Base-by-base conservation (phyloP, 2,113 vertebrate genomes). In the Aythya baeri region DNA sequence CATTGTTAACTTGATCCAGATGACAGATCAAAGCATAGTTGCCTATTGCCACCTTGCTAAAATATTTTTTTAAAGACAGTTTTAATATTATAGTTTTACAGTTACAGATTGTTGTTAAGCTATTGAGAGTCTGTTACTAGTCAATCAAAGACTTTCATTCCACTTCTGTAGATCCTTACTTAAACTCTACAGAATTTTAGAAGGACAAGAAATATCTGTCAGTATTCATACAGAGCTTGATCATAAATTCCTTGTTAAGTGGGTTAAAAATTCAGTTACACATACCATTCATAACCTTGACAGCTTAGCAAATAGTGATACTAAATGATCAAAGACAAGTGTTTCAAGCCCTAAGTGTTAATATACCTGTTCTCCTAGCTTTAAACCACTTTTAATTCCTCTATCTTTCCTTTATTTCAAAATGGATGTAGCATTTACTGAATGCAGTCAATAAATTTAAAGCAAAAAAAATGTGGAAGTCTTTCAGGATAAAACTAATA, bases 11-110 rank as follows among this genome's bases (percentile, higher is more conserved):
- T 92, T 97, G 90, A 97, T 97, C 97, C 97, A 98, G 97, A 97
- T 98, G 98, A 97, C 97, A 97, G 97, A 97, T 97, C 96, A 98
- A 98, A 98, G 97, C 91, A 91, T 83, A 88, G 87, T 97, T 98
- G 46, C 63, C 95, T 96, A 96, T 97, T 97, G 96, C 96, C 94
- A 98, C 97, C 97, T 98, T 98, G 93, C 96, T 98, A 96, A 98
- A 98, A 97, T 98, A 98, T 97, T 98, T 97, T 98, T 97, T 96
- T 92, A 94, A 97, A 97, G 95, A 92, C 96, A 96, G 88, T 96
- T 97, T 98, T 97, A 97, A 96, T 98, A 97, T 98, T 97, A 83
- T 4, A 94, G 75, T 97, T 98, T 98, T 97, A 98, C 96, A 97
- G 96, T 90, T 98, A 97, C 96, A 97, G 92, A 97, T 98, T 98